Conservation (phyloP, 2,113 vertebrate genomes). For the Charadrius vociferus region DNA sequence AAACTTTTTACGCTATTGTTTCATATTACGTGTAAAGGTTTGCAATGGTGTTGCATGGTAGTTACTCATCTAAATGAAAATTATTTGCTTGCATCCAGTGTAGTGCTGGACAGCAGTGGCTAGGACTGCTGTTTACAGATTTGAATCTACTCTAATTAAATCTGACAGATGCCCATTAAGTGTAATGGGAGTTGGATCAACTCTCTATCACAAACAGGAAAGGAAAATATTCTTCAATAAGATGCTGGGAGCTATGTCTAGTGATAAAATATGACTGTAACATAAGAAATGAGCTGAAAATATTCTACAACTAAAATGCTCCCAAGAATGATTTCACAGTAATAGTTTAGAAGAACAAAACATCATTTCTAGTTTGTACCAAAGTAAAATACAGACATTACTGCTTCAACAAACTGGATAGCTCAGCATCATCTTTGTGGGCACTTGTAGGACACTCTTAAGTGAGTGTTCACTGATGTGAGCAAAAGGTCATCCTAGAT, state of each 20-base stretch:
- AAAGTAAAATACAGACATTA: not conserved
- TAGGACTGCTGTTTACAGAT: not conserved
- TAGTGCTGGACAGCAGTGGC: not conserved
- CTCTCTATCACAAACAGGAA: not conserved
- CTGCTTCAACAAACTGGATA: not conserved
- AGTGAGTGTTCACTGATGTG: not conserved
- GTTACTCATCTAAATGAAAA: not conserved
- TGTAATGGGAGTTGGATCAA: not conserved
- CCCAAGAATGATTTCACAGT: not conserved
- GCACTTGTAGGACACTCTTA: not conserved
- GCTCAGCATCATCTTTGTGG: not conserved
- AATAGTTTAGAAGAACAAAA: not conserved
- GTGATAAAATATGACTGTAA: not conserved
- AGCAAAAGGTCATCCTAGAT: not conserved
- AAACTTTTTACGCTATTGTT: not conserved
- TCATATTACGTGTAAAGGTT: not conserved
- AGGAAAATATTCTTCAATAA: not conserved
- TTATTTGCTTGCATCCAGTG: not conserved
- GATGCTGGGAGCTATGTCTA: not conserved
- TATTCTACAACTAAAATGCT: not conserved
- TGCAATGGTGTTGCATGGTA: not conserved
- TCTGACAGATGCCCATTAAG: not conserved
- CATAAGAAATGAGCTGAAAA: not conserved
- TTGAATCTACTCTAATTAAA: constrained; percentile 1
- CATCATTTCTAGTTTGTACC: not conserved